Evolutionary conservation across 2,797 vertebrate genomes (phyloP).

Genomic region (Halcyon leucocephala): DNA sequence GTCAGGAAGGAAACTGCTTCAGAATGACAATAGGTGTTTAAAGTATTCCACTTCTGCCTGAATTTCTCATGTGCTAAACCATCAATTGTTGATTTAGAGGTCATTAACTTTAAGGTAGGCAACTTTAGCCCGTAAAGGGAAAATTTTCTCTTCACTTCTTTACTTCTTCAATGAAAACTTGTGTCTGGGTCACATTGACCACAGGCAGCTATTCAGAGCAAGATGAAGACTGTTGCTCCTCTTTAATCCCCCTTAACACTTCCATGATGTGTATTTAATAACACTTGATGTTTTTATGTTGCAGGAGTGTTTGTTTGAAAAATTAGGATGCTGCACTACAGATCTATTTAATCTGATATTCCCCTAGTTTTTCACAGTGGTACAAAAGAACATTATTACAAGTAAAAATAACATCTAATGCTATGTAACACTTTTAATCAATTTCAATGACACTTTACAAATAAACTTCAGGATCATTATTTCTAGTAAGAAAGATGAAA

Average conservation of each 20-base stretch:
- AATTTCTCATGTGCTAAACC: not conserved
- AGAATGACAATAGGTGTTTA: slow-evolving; percentile 57
- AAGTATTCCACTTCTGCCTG: slow-evolving; percentile 36
- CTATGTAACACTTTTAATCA: not conserved
- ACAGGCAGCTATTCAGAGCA: not conserved
- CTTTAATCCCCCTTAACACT: not conserved
- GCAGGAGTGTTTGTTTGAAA: not conserved
- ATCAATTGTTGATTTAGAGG: slow-evolving; percentile 31
- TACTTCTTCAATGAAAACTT: not conserved
- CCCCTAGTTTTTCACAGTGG: not conserved
- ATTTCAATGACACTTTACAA: not conserved
- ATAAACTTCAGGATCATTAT: not conserved
- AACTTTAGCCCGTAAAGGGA: not conserved
- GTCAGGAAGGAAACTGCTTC: slow-evolving; percentile 43
- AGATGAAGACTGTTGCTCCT: not conserved
- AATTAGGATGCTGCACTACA: not conserved
- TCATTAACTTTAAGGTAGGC: slow-evolving; percentile 7
- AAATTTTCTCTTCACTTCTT: not conserved
- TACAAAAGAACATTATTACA: not conserved
- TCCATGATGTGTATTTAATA: not conserved
- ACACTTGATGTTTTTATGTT: slow-evolving; percentile 1
- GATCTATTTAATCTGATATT: not conserved
- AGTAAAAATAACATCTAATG: not conserved
- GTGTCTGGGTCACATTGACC: not conserved
- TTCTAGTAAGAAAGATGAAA: not conserved